Base-by-base conservation (phyloP, 2,113 vertebrate genomes). In the Fregata magnificens region DNA sequence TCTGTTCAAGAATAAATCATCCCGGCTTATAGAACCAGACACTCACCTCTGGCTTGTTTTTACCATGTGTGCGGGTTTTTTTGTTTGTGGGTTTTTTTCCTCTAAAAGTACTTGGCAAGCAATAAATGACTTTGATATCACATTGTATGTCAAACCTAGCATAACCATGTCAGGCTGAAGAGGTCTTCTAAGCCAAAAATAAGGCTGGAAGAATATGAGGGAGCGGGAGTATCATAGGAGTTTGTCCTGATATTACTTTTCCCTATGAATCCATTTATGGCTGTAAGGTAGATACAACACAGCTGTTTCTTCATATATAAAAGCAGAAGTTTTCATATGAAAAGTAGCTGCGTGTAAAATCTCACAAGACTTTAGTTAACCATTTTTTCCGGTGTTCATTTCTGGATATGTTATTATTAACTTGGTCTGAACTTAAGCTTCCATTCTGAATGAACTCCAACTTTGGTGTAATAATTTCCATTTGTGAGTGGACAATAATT, bases 51-150 rank as follows among this genome's bases (percentile, higher is more conserved):
- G 38, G 3, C 29, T 80, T 44, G 3, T 28, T 80, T 76, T 36
- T 16, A 25, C 45, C 61, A 13, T 1, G 2, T n/a, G 4, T 34
- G 15, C 16, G 7, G 2, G 1, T 40, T 52, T 50, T 45, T 3
- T 8, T 59, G 13, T 63, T 90, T 63, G 22, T 10, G n/a, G 3
- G 6, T 4, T 47, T 24, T 77, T 47, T 22, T 6, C 1, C 7
- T 16, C 31, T 28, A 21, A 17, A 90, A 91, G 4, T 80, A 83
- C 2, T 52, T 40, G 9, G n/a, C 8, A 67, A 78, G 20, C 11
- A 49, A 76, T 17, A 47, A 83, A 38, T 7, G 3, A 19, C 32
- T 73, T 81, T 2, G 17, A 45, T n/a, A 21, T 16, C 44, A 18
- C 8, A 89, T 25, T 6, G 8, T 9, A 11, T 15, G 11, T 50